Base-by-base conservation (phyloP, 2,888 invertebrate species). In the Axea sp. region DNA sequence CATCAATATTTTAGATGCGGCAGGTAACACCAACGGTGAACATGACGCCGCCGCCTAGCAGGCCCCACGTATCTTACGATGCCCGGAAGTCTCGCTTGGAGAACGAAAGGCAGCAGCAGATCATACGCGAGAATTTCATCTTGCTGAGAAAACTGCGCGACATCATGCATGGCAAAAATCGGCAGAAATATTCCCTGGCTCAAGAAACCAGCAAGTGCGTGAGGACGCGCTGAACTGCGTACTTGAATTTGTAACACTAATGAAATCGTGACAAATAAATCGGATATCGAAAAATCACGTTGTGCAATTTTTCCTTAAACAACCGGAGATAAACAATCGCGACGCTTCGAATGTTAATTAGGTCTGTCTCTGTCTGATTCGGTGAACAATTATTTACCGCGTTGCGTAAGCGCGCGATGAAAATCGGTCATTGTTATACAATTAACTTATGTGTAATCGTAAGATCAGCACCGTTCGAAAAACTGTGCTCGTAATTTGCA, bases 51-150 rank as follows among this genome's bases (percentile, higher is more conserved):
- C 87, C 87, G 0, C 59, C 73, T 8, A 62, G 39, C n/a, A 78
- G 86, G 33, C 84, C 83, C 1, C 87, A 87, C 57, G 81, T 87
- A 1, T 30, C 75, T 0, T 72, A 77, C 28, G 81, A 87, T 49
- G 87, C 87, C 0, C 86, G 86, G 9, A 79, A 83, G 12, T 60
- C 76, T 19, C 87, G 86, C 60, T 33, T 86, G 9, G 85, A 87
- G 37, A 77, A 79, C 0, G 87, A 86, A 57, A 78, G 85, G 3
- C 86, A 86, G 37, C 80, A 81, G 2, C 80, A 80, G 8, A 86
- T 87, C 9, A 62, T 81, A 0, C 77, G 81, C 5, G 83, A 87
- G 26, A 87, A 87, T 76, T 87, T 87, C 39, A 84, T 86, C 11
- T 78, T 87, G 0, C 49, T 85, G 30, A 80, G 80, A 45, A 84